Base-by-base conservation (phyloP, 2,888 invertebrate species). In the Hyposoter dolosus region DNA sequence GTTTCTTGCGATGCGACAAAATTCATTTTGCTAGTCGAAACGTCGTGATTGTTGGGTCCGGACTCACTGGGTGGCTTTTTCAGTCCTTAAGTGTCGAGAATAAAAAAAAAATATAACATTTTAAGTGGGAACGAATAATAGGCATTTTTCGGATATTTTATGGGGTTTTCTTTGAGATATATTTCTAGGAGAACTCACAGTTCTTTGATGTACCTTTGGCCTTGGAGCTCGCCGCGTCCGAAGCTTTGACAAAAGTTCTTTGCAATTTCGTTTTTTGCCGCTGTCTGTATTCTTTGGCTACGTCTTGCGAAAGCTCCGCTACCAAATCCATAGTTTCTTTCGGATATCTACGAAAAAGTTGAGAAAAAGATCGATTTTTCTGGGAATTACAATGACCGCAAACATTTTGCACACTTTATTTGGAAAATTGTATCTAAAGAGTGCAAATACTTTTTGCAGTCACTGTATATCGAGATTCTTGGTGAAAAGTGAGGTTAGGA, bases 311-410 rank as follows among this genome's bases (percentile, higher is more conserved):
- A 4, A 98, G 93, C 90, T 96, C 96, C 0, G 96, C 96, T 79
- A 98, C 96, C 88, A 97, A 94, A 50, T 95, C 94, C 98, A 98
- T 98, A 0, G 98, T 97, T 84, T 97, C 96, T 50, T 95, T 94
- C 0, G 98, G 98, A 94, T 99, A 99, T 89, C 97, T 97, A 94
- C 23, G n/a, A 69, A 28, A 60, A 28, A 12, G 60, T 28, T 15
- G n/a, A 50, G 28, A 5, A 60, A 60, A 60, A 60, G 1, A 28
- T 28, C 15, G 7, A 66, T 7, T 40, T 66, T 19, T 19, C 3
- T 15, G 15, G 1, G 3, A n/a, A 35, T 9, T 10, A 40, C 10
- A 40, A 1, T 7, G 9, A 10, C 40, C 3, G 3, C 17, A n/a
- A 7, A 2, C 1, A 53, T 53, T 19, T 53, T 68, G 68, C n/a